These are phyloP conservation scores for Anthopleura sola DNA, from an alignment of 64 coral and sea anemone species.

Conservation along the genomic window DNA sequence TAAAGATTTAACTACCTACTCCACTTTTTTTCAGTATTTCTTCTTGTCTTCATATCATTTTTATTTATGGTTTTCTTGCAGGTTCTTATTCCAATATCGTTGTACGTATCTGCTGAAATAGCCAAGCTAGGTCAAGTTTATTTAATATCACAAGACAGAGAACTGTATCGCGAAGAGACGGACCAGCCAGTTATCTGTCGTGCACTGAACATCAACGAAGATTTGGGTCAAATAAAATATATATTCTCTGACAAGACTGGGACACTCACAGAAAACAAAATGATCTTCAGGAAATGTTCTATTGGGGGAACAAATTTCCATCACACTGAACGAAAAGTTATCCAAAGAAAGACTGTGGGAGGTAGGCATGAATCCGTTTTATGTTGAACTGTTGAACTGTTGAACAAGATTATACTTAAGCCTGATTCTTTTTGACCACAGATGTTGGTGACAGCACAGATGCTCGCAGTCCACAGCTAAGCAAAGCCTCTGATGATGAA, in stretches of 20 bases:
- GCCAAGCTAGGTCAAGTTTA: slow-evolving; percentile 91
- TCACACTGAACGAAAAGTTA: slow-evolving; percentile 44
- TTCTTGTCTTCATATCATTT: neutral
- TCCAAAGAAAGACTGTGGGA: neutral
- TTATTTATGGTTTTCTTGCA: slow-evolving; percentile 13
- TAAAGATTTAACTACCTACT: too few relatives aligned
- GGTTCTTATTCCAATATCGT: slow-evolving; percentile 93
- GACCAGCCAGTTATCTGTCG: slow-evolving; percentile 91
- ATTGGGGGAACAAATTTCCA: slow-evolving; percentile 89
- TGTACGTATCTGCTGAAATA: slow-evolving; percentile 97
- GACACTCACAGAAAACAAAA: slow-evolving; percentile 98
- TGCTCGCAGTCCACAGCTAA: slow-evolving; percentile 14
- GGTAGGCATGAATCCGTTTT: too few relatives aligned
- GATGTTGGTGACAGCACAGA: neutral
- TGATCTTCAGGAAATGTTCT: slow-evolving; percentile 93
- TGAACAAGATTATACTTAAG: neutral
- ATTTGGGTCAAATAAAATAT: slow-evolving; percentile 96
- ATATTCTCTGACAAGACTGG: slow-evolving; percentile 99
- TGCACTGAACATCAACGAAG: slow-evolving; percentile 98
- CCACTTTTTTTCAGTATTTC: neutral
- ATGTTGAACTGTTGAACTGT: too few relatives aligned
- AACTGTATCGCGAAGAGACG: slow-evolving; percentile 76
- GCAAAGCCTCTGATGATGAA: slow-evolving; percentile 13
- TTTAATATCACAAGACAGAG: slow-evolving; percentile 82
- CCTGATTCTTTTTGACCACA: neutral